Conservation (phyloP, 2,888 invertebrate species). For the Drosophila diplacantha region DNA sequence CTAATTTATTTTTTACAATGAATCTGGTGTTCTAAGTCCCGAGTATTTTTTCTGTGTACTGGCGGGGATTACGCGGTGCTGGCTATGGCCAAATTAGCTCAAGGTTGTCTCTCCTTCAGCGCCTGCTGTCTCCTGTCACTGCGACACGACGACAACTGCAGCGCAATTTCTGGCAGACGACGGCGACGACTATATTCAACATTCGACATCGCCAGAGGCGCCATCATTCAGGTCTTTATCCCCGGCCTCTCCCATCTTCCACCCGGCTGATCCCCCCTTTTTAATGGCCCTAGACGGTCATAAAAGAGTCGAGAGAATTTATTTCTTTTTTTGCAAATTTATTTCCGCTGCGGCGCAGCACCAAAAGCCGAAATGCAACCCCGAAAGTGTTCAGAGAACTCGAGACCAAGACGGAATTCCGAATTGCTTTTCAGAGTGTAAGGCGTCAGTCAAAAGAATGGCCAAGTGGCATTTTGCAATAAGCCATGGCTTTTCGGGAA, state of each 20-base stretch:
- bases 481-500: conserved; percentile 10
- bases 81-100: conserved; percentile 66
- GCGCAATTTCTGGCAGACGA: conserved; percentile 66
- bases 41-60: conserved; percentile 9
- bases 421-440: conserved; percentile 13
- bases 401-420: conserved; percentile 34
- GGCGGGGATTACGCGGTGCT: conserved; percentile 7
- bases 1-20: not conserved
- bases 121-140: conserved; percentile 34
- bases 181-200: conserved; percentile 22
- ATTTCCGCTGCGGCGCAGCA: conserved; percentile 55
- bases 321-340: conserved; percentile 57
- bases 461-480: conserved; percentile 23
- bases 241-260: conserved; percentile 21
- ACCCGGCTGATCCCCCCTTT: conserved; percentile 8
- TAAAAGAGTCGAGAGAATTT: conserved; percentile 63
- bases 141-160: conserved; percentile 66
- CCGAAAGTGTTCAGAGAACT: conserved; percentile 17
- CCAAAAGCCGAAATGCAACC: conserved; percentile 15
- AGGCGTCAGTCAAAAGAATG: conserved; percentile 15
- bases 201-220: conserved; percentile 45
- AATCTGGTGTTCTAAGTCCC: not conserved
- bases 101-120: conserved; percentile 60
- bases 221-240: conserved; percentile 50
- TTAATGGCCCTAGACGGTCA: conserved; percentile 67